Evolutionary conservation across 2,113 vertebrate species (phyloP).

Genomic region (Hippocampus guttulatus): DNA sequence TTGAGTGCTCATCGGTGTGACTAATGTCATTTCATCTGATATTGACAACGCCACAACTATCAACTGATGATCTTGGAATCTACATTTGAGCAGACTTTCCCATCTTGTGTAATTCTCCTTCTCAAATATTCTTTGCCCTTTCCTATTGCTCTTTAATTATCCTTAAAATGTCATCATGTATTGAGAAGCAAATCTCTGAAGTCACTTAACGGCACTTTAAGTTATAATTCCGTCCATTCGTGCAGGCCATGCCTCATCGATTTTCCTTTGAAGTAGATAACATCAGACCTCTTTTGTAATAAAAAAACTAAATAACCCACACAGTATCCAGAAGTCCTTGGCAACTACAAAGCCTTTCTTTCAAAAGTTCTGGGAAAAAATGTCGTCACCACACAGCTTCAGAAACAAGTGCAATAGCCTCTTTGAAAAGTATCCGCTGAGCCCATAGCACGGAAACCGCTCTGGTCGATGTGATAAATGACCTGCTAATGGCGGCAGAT

Average conservation of each 20-base stretch:
- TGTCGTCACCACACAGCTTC: background rate
- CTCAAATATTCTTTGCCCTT: no score
- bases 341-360: background rate
- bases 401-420: background rate
- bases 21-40: no score
- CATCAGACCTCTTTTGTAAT: background rate
- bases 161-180: background rate
- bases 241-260: no score
- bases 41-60: no score
- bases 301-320: no score
- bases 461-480: background rate
- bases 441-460: background rate
- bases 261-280: background rate
- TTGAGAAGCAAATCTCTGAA: background rate
- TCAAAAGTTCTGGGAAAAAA: background rate
- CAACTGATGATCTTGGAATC: no score
- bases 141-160: no score
- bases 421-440: background rate
- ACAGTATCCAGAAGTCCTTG: background rate
- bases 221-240: no score
- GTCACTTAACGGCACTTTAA: background rate
- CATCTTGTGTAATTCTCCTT: no score
- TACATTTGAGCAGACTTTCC: no score
- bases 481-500: background rate
- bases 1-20: no score